phyloP scores from a whole-genome alignment of 2,888 invertebrate species.

The Pterostichus madidus region DNA sequence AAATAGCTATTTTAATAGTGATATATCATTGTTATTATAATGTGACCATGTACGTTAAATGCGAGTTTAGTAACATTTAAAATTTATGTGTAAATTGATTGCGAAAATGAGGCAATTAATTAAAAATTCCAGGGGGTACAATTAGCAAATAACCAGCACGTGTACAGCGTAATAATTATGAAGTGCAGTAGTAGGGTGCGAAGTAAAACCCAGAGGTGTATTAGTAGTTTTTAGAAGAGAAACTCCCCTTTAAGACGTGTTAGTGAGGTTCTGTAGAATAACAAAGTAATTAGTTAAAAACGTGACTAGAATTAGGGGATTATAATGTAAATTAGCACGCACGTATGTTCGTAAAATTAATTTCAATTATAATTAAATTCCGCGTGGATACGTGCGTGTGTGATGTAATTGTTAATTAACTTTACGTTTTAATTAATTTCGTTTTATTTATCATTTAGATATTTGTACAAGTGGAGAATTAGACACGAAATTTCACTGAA shows the following conservation, averaged over 20 bases:
- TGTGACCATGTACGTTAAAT: background rate
- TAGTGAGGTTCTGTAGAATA: conserved; percentile 29
- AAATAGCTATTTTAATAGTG: too few relatives aligned
- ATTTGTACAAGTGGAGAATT: background rate
- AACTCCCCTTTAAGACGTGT: conserved; percentile 52
- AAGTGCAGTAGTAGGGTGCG: conserved; percentile 2
- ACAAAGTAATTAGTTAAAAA: conserved; percentile 62
- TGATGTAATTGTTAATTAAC: conserved; percentile 52
- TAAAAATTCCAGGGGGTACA: conserved; percentile 41
- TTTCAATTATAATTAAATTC: conserved; percentile 61
- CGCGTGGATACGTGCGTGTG: conserved; percentile 38
- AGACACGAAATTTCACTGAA: background rate
- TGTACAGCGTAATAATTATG: conserved; percentile 33
- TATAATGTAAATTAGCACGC: conserved; percentile 55
- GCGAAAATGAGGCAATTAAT: conserved; percentile 27
- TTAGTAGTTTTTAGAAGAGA: conserved; percentile 34
- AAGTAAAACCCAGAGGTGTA: conserved; percentile 39
- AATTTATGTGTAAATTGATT: conserved; percentile 23
- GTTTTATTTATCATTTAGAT: conserved; percentile 25
- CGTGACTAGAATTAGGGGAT: conserved; percentile 51
- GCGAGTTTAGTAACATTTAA: background rate
- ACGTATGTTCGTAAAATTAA: conserved; percentile 60
- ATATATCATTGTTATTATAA: background rate
- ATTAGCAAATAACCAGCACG: conserved; percentile 32
- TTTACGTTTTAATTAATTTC: conserved; percentile 36